Evolutionary conservation across 2,113 vertebrate species (phyloP), one percentile per base, ranked within the genome.

Genomic region (Rhinolophus sinicus): DNA sequence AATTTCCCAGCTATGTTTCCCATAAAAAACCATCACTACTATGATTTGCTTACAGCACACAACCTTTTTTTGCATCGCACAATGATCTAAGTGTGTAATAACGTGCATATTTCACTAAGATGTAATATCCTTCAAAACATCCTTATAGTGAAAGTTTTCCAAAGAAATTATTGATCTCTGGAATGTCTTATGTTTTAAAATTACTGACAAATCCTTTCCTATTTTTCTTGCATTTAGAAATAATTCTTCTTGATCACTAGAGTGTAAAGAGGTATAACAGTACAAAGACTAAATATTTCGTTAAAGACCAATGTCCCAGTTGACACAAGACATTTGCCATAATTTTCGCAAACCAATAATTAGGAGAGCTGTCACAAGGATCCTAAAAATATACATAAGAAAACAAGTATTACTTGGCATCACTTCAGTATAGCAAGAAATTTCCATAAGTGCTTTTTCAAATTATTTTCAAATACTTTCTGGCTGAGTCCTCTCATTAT

Each of bases 141-240:
- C 95, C 92, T 93, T 77, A 56, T 47, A 87, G 93, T 44, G 75
- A 97, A 88, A 88, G 40, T 90, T 95, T 96, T 97, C 95, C 82
- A 93, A 97, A 96, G 56, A 73, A 88, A 97, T 76, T 91, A 97
- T 87, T 97, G 97, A 97, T 96, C 93, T 50, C 80, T 81, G 77
- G 33, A 90, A 96, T 56, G 94, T 84, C 86, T 93, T 86, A 8
- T 82, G 58, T 95, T 94, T 96, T 96, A 73, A 97, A 97, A 95
- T 85, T 44, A 96, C 82, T 77, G 75, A 88, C 95, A 95, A 96
- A 94, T 93, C 96, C 96, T 97, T 96, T 90, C 58, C 88, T 97
- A 91, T 97, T 96, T 97, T 96, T 93, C 95, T 97, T 94, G 81
- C 92, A 92, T 38, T 93, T 76, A 97, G 88, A 95, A 96, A 90